A percentile compares a stretch with the other conserved stretches of the same genome.
phyloP scores from a whole-genome alignment of 2,888 invertebrate species.

The Orthosia gothica region DNA sequence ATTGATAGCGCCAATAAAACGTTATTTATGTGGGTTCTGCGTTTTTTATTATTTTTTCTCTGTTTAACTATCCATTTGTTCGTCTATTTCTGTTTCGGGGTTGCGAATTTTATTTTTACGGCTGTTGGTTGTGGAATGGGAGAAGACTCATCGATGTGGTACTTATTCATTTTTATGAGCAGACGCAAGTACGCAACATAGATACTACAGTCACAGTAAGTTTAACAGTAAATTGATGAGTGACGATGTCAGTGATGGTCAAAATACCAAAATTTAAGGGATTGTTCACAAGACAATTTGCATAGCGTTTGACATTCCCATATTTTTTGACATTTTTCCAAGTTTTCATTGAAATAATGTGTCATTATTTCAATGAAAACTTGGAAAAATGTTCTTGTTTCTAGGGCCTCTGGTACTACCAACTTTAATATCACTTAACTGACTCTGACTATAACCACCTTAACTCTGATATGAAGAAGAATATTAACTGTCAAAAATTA shows the following conservation, averaged over 20 bases:
- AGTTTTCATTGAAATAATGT: no score
- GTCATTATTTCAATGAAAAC: no score
- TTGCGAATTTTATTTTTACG: constrained; percentile 63
- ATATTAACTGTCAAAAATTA: not conserved
- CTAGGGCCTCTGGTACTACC: no score
- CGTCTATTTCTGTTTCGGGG: constrained; percentile 73
- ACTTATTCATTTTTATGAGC: constrained; percentile 22
- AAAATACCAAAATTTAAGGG: no score
- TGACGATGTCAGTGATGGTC: not conserved
- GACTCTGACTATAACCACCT: not conserved
- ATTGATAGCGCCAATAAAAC: constrained; percentile 88
- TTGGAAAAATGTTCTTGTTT: no score
- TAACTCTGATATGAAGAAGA: not conserved
- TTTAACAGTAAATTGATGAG: not conserved
- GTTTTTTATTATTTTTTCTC: constrained; percentile 78
- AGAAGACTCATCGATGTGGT: constrained; percentile 5
- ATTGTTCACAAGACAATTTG: no score
- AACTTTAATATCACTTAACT: not conserved
- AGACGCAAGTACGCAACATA: not conserved
- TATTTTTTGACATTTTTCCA: no score
- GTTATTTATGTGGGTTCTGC: constrained; percentile 82
- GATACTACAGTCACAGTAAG: no score
- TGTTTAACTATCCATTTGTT: constrained; percentile 78
- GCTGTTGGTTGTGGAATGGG: constrained; percentile 59
- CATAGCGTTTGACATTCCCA: no score